Conservation (phyloP, 2,797 vertebrate genomes). For the Sebastolobus altivelis region DNA sequence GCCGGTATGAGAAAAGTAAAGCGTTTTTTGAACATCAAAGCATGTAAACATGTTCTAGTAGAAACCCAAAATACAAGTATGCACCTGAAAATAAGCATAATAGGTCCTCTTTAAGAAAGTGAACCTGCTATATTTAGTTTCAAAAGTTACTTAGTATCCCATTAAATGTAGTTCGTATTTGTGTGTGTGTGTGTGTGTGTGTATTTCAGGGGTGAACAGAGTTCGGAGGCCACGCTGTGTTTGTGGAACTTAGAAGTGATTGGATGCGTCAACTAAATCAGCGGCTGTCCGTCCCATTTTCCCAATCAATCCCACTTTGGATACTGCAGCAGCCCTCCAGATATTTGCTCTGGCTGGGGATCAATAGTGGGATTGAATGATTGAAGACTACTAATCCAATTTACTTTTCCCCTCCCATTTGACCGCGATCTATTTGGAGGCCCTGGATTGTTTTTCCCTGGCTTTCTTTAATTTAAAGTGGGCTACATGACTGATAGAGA, state of each 20-base stretch:
- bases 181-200: neutral
- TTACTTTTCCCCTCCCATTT: constrained; percentile 56
- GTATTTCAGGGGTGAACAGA: constrained; percentile 16
- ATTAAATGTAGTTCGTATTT: neutral
- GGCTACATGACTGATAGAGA: constrained; percentile 62
- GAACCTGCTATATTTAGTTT: neutral
- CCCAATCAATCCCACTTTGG: constrained; percentile 73
- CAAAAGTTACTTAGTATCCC: neutral
- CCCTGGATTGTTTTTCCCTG: constrained; percentile 59
- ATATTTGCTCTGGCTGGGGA: constrained; percentile 64
- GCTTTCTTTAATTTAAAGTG: constrained; percentile 64
- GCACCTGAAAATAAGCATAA: neutral
- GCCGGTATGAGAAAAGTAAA: too few species aligned
- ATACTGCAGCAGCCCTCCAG: constrained; percentile 60
- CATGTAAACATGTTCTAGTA: too few species aligned
- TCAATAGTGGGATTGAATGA: constrained; percentile 79
- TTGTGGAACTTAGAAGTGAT: constrained; percentile 69
- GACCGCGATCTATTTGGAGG: constrained; percentile 51
- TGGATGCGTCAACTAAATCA: constrained; percentile 61
- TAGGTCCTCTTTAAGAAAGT: neutral
- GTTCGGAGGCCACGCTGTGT: constrained; percentile 35
- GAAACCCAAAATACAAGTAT: too few species aligned
- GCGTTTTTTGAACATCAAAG: too few species aligned
- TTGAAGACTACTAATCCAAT: constrained; percentile 78
- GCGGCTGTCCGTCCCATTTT: constrained; percentile 55